Conservation (phyloP, 2,888 invertebrate species). For the Myathropa florea region DNA sequence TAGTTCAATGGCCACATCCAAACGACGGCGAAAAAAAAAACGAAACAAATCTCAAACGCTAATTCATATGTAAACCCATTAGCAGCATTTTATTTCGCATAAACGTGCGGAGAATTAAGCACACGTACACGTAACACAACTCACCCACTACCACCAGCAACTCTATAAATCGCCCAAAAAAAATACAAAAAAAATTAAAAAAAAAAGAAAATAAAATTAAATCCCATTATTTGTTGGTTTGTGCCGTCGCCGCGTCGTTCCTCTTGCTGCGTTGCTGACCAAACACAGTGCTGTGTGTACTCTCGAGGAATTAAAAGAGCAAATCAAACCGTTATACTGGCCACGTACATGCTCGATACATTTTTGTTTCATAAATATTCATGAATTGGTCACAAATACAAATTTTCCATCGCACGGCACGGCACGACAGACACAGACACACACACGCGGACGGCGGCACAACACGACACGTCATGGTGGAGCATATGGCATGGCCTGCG, state of each 20-base stretch:
- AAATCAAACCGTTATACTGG: background rate
- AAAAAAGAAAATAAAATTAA: slow-evolving; percentile 10
- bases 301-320: slow-evolving; percentile 30
- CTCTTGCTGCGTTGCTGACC: too few relatives aligned
- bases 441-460: background rate
- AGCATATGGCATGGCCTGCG: background rate
- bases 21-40: slow-evolving; percentile 11
- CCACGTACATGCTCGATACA: background rate
- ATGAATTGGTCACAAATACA: slow-evolving; percentile 53
- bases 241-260: background rate
- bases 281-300: background rate
- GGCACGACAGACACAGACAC: background rate
- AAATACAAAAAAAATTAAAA: background rate
- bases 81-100: slow-evolving; percentile 66
- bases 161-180: background rate
- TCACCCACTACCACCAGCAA: slow-evolving; percentile 33
- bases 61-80: slow-evolving; percentile 68
- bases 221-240: slow-evolving; percentile 27
- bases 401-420: slow-evolving; percentile 44
- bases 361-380: slow-evolving; percentile 52
- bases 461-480: background rate
- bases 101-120: slow-evolving; percentile 66
- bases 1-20: slow-evolving; percentile 63
- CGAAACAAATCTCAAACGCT: slow-evolving; percentile 39
- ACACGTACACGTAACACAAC: slow-evolving; percentile 23